Evolutionary conservation across 2,113 vertebrate species (phyloP), one percentile per base, ranked within the genome.

Genomic region (Numida meleagris): DNA sequence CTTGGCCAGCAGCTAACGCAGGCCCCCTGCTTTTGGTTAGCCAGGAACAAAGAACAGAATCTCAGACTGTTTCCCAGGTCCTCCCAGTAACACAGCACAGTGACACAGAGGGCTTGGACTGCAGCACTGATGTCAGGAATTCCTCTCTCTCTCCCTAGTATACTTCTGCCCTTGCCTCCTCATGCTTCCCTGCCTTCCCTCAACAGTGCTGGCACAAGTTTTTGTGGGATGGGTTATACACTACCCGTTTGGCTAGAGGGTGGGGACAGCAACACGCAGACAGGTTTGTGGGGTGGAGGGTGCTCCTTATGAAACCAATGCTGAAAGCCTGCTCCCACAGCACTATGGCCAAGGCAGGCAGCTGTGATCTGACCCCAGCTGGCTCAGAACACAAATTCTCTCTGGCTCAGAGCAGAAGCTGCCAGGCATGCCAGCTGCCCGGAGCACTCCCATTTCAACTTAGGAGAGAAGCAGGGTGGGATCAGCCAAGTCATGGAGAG

Each of bases 331-430:
- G 65, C 31, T 67, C n/a, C 42, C 68, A 31, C 72, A 74, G 76
- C 93, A 55, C 7, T 11, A 18, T 5, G 46, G 72, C 57, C 55
- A 1, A 14, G 65, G 75, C 58, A 79, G 75, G 89, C 87, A 95
- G 88, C 88, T 95, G 82, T 38, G 82, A 80, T 88, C 88, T 86
- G 96, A 96, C 65, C 85, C 82, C 88, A 95, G 88, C 79, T 91
- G 92, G 82, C 93, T 88, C 74, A 8, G 2, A 71, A 15, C 10
- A 4, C 93, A 81, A 86, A 95, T 74, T 65, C 88, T 74, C 82
- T 57, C 46, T 62, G 82, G 86, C 93, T 90, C 78, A 45, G 63
- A 93, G 93, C 61, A 93, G 68, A 78, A 91, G 89, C 59, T 95
- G 75, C 79, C 89, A 94, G 94, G 85, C 79, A 46, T 74, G 82